Conservation (phyloP, 1,140 invertebrate genomes). For the Drosophila trapezifrons region DNA sequence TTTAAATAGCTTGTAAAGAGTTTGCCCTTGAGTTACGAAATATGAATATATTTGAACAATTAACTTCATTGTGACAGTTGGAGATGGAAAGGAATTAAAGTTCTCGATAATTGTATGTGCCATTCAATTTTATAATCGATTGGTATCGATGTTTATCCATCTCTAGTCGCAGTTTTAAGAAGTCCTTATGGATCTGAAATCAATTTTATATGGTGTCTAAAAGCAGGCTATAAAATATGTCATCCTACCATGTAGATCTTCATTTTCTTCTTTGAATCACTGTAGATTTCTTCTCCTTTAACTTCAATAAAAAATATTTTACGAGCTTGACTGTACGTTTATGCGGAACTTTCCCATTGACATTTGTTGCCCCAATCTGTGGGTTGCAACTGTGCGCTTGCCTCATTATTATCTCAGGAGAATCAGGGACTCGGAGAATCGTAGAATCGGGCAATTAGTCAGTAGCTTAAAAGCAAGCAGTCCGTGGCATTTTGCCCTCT, state of each 20-base stretch:
- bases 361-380: background rate
- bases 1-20: background rate
- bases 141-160: too few relatives aligned
- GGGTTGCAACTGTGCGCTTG: constrained; percentile 30
- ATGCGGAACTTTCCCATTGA: constrained; percentile 7
- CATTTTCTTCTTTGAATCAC: too few relatives aligned
- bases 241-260: background rate
- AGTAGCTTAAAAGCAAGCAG: constrained; percentile 9
- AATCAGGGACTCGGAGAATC: constrained; percentile 12
- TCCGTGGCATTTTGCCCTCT: background rate
- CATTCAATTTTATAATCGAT: too few relatives aligned
- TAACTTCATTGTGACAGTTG: too few relatives aligned
- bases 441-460: constrained; percentile 55
- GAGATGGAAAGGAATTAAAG: too few relatives aligned
- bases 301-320: background rate
- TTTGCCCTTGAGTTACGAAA: too few relatives aligned
- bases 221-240: too few relatives aligned
- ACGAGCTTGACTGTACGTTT: background rate
- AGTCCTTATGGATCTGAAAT: too few relatives aligned
- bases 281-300: background rate
- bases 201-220: too few relatives aligned
- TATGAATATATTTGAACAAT: too few relatives aligned
- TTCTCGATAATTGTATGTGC: too few relatives aligned
- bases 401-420: constrained; percentile 20
- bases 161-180: too few relatives aligned